Conservation (phyloP, 2,797 vertebrate species). For the Malacoraja senta region DNA sequence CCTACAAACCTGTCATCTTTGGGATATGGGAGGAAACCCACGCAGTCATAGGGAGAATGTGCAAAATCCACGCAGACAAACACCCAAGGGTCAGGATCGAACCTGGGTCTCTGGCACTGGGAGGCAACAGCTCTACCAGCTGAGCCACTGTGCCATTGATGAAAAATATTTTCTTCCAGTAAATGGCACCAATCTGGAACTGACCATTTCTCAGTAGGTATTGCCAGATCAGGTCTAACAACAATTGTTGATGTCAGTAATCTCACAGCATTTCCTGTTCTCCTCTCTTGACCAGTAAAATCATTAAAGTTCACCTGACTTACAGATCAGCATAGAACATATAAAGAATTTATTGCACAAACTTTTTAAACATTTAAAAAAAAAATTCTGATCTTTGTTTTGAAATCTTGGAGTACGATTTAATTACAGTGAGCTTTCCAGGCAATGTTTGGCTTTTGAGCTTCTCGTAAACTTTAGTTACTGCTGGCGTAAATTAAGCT, state of each 20-base stretch:
- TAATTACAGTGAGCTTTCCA: neutral
- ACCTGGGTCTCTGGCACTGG: too few relatives aligned
- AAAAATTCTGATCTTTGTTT: too few relatives aligned
- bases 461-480: neutral
- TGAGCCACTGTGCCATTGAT: neutral
- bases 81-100: too few relatives aligned
- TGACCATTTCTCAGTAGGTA: neutral
- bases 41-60: too few relatives aligned
- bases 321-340: neutral
- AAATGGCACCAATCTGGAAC: neutral
- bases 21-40: too few relatives aligned
- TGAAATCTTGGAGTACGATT: neutral
- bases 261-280: neutral
- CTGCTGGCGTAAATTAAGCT: neutral
- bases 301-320: neutral
- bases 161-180: neutral
- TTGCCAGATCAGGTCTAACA: neutral
- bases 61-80: too few relatives aligned
- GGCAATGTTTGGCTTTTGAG: constrained; percentile 14
- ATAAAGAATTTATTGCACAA: neutral
- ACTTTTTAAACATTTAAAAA: neutral
- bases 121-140: too few relatives aligned
- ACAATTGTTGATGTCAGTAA: neutral
- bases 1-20: too few relatives aligned
- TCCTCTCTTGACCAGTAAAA: neutral